Conservation (phyloP, 2,888 invertebrate species). For the Lithophane socia region DNA sequence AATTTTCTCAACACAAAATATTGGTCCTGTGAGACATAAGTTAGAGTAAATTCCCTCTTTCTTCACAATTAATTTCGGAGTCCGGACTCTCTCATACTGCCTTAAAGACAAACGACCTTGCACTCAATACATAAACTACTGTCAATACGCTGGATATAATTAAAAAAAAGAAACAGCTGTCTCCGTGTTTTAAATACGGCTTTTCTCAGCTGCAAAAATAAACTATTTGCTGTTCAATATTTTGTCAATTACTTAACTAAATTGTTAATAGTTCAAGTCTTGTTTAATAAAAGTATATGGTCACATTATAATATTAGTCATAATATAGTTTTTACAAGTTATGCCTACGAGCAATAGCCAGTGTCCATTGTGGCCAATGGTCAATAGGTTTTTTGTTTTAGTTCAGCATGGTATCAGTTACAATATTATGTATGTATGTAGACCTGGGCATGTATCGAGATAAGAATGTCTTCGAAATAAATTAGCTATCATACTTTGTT, state of each 20-base stretch:
- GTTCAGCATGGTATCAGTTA: conserved; percentile 40
- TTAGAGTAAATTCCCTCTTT: too few species aligned
- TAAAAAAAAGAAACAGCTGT: background rate
- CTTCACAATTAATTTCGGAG: background rate
- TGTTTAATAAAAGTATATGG: conserved; percentile 45
- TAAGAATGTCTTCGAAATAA: conserved; percentile 43
- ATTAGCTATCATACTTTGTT: conserved; percentile 26
- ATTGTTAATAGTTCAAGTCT: background rate
- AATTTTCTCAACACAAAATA: background rate
- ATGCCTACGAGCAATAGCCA: conserved; percentile 72
- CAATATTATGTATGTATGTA: conserved; percentile 37
- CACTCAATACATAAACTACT: background rate
- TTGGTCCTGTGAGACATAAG: background rate
- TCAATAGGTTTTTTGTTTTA: conserved; percentile 71
- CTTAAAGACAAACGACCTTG: background rate
- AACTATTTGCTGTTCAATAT: background rate
- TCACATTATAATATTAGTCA: conserved; percentile 69
- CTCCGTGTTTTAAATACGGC: background rate
- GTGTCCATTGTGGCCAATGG: conserved; percentile 69
- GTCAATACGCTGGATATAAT: background rate
- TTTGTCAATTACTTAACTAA: background rate
- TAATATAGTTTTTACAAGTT: conserved; percentile 76
- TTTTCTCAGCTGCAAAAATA: background rate
- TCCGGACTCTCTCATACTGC: too few species aligned
- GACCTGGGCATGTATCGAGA: conserved; percentile 33